Evolutionary conservation across 2,113 vertebrate species (phyloP), one percentile per base, ranked within the genome.

Genomic region (Notothenia rossii): DNA sequence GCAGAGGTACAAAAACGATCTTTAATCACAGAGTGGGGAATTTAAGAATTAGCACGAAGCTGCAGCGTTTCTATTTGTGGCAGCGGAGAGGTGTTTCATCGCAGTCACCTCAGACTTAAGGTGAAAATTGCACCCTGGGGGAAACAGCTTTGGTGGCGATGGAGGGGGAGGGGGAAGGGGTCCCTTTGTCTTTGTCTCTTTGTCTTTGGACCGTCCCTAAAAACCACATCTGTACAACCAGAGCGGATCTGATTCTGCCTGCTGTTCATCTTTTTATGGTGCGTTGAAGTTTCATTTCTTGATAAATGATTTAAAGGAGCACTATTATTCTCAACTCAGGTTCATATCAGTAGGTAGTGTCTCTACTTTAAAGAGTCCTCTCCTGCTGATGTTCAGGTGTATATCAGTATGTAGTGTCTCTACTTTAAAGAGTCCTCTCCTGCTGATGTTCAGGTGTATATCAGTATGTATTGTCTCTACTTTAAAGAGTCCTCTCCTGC

Each of bases 91-190:
- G 88, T 90, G 90, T 76, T 72, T 80, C 5, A 20, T 54, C 17
- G 0, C 73, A 79, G 50, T 90, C 84, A 77, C 85, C 73, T 91
- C 74, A 68, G 67, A 77, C 74, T 67, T 80, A 88, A 91, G 88
- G 90, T 90, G 90, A 88, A 86, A 92, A 92, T 92, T 90, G 79
- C 83, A 86, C 88, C 85, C 86, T 22, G 75, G 83, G 73, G 85
- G 88, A 49, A 67, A 53, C 71, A 73, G 73, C 81, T 88, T 72
- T 40, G 43, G 36, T 40, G 36, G 36, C 1, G 7, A 10, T 77
- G 64, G 60, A 49, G 69, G 4, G 3, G 14, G 11, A 1, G 43
- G 17, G 13, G 3, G 15, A 72, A 51, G 83, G 20, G 54, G 75
- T 77, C 14, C 1, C 36, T 0, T 40, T 40, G 0, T 36, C 73